Evolutionary conservation across 2,113 vertebrate species (phyloP), one percentile per base, ranked within the genome.

Genomic region (Phylloscopus whistleri): DNA sequence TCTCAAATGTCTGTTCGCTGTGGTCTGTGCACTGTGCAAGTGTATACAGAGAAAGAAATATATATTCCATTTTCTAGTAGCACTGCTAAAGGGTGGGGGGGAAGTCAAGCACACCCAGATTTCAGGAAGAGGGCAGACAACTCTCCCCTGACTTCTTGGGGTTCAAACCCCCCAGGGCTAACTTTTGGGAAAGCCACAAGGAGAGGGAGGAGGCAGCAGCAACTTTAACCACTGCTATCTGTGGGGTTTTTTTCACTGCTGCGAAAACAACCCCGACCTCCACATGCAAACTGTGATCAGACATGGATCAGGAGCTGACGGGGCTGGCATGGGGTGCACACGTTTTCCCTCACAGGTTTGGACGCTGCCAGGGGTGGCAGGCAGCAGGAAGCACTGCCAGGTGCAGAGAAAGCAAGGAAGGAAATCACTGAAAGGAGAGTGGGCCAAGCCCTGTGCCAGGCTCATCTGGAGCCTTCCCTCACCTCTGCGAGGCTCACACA

Each of bases 401-500:
- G 73, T 90, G 79, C 66, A 41, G 30, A 78, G 76, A 85, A 82
- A 88, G 82, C 75, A 23, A 48, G 91, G 94, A 92, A 95, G 81
- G 93, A 94, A 95, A 87, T 37, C 22, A 22, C 84, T n/a, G 11
- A 60, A 60, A 76, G 33, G 49, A 73, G 89, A 80, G 26, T 17
- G 24, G 48, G 13, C 24, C 64, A 23, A 91, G 49, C 18, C 58
- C 87, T 67, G 62, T 33, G 60, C 23, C 60, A 30, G 73, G 89
- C 69, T 87, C 22, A 26, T 31, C n/a, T 31, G 24, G 51, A 56
- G 11, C 72, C 55, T 41, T 43, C 39, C 21, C 55, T 52, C 82
- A 73, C 62, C 82, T 92, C 46, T 16, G 39, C 5, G 0, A 66
- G 64, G 43, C 68, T 16, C 17, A 1, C 48, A 59, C 81, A 89